Conservation (phyloP, 2,113 vertebrate genomes). For the Rhabdomys dilectus region DNA sequence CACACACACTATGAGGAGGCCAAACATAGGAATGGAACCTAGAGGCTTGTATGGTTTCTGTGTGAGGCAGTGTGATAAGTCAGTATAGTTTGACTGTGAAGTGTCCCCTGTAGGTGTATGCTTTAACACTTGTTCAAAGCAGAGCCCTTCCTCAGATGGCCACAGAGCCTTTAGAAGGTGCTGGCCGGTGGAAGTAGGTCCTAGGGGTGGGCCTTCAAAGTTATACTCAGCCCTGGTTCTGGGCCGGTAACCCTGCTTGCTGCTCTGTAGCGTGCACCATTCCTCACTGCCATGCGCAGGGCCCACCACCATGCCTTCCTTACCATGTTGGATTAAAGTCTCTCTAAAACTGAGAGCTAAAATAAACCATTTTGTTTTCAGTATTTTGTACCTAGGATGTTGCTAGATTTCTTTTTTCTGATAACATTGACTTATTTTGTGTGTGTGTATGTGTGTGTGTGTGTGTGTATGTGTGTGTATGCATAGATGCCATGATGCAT, state of each 20-base stretch:
- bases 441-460: background rate
- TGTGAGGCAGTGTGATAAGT: too few species aligned
- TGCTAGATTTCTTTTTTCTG: background rate
- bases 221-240: background rate
- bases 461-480: fast-evolving
- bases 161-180: background rate
- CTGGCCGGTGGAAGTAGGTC: background rate
- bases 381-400: background rate
- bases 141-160: background rate
- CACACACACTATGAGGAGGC: background rate
- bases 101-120: background rate
- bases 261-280: background rate
- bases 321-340: background rate
- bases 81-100: background rate
- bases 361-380: background rate
- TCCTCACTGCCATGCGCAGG: background rate
- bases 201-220: background rate
- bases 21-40: background rate
- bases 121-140: background rate
- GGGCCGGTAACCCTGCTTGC: background rate
- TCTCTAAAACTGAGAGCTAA: background rate
- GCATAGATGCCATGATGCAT: background rate
- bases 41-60: background rate
- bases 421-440: background rate
- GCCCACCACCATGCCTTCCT: background rate